Evolutionary conservation across 2,888 invertebrate genomes (phyloP).

Genomic region (Chironomus riparius): DNA sequence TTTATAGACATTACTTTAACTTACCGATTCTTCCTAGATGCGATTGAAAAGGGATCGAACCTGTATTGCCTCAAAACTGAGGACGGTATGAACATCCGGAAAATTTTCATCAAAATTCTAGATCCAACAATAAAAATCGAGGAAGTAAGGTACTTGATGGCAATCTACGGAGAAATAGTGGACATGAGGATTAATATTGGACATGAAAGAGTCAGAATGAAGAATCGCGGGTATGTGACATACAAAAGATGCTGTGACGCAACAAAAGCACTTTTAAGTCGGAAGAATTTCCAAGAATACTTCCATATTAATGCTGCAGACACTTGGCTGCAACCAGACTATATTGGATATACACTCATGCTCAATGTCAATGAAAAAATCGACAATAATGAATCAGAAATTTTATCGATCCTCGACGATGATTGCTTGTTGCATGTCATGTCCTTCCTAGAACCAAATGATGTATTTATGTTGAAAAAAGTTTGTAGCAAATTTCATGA

Average conservation of each 20-base stretch:
- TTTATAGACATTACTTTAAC: background rate
- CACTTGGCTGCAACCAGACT: conserved; percentile 20
- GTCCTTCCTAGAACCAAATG: conserved; percentile 4
- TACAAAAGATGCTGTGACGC: background rate
- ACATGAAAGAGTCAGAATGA: background rate
- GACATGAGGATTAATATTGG: background rate
- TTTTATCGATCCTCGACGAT: conserved; percentile 5
- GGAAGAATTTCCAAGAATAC: background rate
- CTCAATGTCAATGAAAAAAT: background rate
- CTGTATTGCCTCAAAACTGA: conserved; percentile 12
- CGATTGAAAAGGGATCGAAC: conserved; percentile 11
- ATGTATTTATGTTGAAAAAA: background rate
- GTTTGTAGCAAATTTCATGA: conserved; percentile 13
- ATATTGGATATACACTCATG: background rate
- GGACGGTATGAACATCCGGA: conserved; percentile 11
- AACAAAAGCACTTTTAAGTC: background rate
- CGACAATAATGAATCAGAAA: background rate
- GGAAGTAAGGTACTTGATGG: background rate
- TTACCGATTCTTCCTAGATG: background rate
- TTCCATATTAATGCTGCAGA: conserved; percentile 5
- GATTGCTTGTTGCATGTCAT: conserved; percentile 9
- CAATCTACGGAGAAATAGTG: background rate
- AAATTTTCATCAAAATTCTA: background rate
- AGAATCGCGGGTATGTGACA: conserved; percentile 11
- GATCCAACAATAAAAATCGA: background rate